Percentiles rank a stretch among this genome's conserved stretches.
These are phyloP conservation scores for Nasua narica DNA, from an alignment of 2,797 vertebrate species.

Conservation along the genomic window DNA sequence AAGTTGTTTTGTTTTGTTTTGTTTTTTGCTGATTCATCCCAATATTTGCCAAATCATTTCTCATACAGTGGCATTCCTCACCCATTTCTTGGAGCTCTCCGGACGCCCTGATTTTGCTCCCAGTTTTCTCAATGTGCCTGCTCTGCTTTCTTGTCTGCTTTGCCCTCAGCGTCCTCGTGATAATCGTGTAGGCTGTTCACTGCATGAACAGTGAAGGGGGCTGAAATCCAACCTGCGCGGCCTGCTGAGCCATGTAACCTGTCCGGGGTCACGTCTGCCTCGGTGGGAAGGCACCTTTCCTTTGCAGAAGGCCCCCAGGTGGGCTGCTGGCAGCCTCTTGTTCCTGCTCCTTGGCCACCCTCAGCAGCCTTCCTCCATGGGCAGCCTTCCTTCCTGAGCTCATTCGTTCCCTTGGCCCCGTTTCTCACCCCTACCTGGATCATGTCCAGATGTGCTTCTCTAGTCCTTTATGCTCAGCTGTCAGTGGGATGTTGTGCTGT, in stretches of 20 bases:
- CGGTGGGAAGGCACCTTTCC: neutral
- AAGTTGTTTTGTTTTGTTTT: neutral
- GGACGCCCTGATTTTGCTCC: neutral
- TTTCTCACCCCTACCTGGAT: neutral
- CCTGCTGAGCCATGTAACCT: neutral
- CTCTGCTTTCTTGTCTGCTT: conserved; percentile 3
- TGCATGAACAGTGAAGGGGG: neutral
- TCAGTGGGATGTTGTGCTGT: neutral
- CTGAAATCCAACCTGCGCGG: neutral
- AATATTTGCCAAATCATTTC: neutral
- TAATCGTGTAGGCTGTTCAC: neutral
- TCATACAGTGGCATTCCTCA: neutral
- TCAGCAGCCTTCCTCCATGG: neutral
- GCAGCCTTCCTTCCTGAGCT: neutral
- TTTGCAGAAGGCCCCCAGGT: neutral
- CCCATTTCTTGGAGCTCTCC: neutral
- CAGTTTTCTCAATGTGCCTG: neutral
- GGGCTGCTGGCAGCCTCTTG: neutral
- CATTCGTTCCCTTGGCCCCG: neutral
- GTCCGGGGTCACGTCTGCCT: neutral
- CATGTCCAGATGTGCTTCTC: conserved; percentile 19
- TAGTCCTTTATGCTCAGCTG: neutral
- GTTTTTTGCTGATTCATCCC: neutral
- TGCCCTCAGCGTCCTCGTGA: neutral
- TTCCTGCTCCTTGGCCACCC: neutral